Evolutionary conservation across 2,797 vertebrate genomes (phyloP), one percentile per base, ranked within the genome.

Genomic region (Monodelphis domestica): DNA sequence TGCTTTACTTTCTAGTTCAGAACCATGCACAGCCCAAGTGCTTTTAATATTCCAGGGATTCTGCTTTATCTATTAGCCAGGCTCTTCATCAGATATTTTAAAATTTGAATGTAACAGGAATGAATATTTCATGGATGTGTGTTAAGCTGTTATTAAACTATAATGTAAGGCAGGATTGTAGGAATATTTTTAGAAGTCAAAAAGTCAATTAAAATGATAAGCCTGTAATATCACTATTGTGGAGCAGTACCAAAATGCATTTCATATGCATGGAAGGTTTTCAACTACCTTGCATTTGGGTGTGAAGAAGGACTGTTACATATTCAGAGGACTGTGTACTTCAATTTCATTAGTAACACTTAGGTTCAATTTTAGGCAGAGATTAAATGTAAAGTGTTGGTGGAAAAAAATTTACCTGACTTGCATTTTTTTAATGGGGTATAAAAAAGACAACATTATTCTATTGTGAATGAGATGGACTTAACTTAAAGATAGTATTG

Each of bases 191-290:
- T 97, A 92, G 95, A 98, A 98, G 97, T 98, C 97, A 98, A 97
- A 94, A 98, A 98, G 97, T 98, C 97, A 98, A 98, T 98, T 98
- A 98, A 98, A 98, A 98, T 97, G 95, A 98, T 98, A 98, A 98
- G 97, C 96, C 95, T 97, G 88, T 97, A 97, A 98, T 98, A 97
- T 97, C 96, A 92, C 95, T 93, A 92, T 95, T 95, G 96, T 95
- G 93, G 89, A 59, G 87, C 92, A 84, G 30, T 87, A 97, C 53
- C 93, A 96, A 97, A 98, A 96, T 90, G 95, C 94, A 95, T 98
- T 98, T 97, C 96, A 55, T 91, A 95, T 96, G 96, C 95, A 87
- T 0, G 15, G 93, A 90, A 96, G 84, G 93, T 9, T 56, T 91
- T 92, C 92, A 45, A 56, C 91, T 96, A 91, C 95, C 92, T 94